Conservation (phyloP, 2,888 invertebrate species). For the Drepana falcataria region DNA sequence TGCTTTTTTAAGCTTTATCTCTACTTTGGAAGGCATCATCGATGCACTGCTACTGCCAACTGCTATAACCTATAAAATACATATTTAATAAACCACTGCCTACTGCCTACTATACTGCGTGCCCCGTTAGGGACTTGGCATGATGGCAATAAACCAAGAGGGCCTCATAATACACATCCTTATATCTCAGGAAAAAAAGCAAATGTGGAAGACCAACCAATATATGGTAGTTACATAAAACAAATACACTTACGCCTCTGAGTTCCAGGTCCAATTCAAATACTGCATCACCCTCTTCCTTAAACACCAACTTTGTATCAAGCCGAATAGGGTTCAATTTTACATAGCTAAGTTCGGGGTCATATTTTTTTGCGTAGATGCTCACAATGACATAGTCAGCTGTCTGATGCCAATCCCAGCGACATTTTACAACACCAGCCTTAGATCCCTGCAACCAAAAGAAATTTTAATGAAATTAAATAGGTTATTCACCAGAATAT, state of each 20-base stretch:
- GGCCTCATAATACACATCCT: too few species aligned
- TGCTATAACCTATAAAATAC: conserved; percentile 82
- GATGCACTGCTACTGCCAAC: conserved; percentile 84
- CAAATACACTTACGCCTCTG: conserved; percentile 82
- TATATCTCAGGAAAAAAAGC: too few species aligned
- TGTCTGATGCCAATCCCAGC: conserved; percentile 98
- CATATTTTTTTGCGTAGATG: conserved; percentile 93
- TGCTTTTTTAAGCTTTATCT: conserved; percentile 92
- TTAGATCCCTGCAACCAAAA: conserved; percentile 66
- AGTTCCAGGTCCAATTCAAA: conserved; percentile 89
- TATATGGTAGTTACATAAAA: too few species aligned
- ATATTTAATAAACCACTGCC: not conserved
- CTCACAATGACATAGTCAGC: conserved; percentile 89
- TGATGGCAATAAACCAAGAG: too few species aligned
- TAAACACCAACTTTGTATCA: conserved; percentile 86
- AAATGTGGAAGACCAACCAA: too few species aligned
- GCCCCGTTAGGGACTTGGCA: too few species aligned
- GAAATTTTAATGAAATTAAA: too few species aligned
- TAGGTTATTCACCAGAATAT: too few species aligned
- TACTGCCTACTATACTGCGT: too few species aligned
- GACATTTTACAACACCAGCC: conserved; percentile 82
- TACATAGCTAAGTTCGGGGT: conserved; percentile 85
- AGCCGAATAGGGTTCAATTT: conserved; percentile 91
- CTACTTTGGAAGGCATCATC: conserved; percentile 94
- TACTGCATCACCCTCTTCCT: conserved; percentile 83